Base-by-base conservation (phyloP, 92 coral and sea anemone genomes). In the Paramuricea clavata region DNA sequence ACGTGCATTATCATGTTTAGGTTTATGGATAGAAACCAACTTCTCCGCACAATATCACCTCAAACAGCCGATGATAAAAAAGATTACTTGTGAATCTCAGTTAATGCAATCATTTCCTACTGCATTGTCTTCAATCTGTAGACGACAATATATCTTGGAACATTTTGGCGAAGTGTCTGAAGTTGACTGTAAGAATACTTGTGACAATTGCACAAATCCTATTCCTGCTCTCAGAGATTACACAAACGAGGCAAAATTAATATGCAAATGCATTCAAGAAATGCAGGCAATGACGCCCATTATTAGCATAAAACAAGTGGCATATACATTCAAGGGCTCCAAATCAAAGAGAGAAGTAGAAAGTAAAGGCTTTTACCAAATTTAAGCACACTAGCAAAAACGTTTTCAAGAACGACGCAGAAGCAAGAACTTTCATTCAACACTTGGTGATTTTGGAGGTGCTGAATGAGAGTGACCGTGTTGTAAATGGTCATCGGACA, bases 1-100 rank as follows among this genome's bases (percentile, higher is more conserved):
- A 5, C 68, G 8, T 60, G 68, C 68, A 22, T 57, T 17, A 23
- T 57, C 65, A 60, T 60, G 68, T 60, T 60, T 60, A 60, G 68
- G 21, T 60, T 60, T 60, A 31, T 31, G 6, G 68, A 60, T 60
- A 60, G 68, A 60, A 60, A 21, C 68, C 31, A 25, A 21, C 68
- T 60, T 60, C 21, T 60, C 1, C 68, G 33, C 9, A 60, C 68
- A 10, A 19, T 60, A 6, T 60, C 68, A 1, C 21, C 68, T 12
- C 5, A 60, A 12, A 31, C 19, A 21, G 19, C 68, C 31, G 31
- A 49, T 12, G 54, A 23, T 12, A 0, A 17, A 17, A 21, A 1
- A 22, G 68, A 60, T 30, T 31, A 60, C 7, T 2, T 60, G 32
- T 21, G 10, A 21, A 60, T 30, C 15, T 60, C 68, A 12, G 12